Conservation (phyloP, 1,140 invertebrate species). For the Odontomachus brunneus region DNA sequence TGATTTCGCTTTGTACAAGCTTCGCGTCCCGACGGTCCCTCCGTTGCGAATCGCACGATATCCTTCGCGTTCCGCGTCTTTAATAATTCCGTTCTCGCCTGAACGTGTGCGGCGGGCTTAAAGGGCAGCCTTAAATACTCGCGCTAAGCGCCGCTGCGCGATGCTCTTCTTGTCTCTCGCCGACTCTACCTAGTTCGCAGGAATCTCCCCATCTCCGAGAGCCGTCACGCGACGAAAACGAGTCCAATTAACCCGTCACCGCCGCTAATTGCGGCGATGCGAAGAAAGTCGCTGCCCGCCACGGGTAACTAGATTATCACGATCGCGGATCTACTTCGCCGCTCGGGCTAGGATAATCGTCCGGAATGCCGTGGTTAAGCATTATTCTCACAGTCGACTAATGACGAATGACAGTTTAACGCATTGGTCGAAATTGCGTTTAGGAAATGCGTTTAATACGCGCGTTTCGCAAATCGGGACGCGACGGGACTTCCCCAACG, state of each 20-base stretch:
- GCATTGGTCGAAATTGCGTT: not conserved
- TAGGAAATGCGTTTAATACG: not conserved
- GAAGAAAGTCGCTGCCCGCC: conserved; percentile 69
- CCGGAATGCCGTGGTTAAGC: not conserved
- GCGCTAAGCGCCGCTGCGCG: not conserved
- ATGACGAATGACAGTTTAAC: not conserved
- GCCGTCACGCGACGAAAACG: conserved; percentile 80
- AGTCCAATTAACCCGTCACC: conserved; percentile 81
- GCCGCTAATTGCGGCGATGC: conserved; percentile 77
- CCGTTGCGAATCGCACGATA: conserved; percentile 27
- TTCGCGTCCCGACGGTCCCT: not conserved
- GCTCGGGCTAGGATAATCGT: conserved; percentile 8
- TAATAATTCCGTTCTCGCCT: not conserved
- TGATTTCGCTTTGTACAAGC: conserved; percentile 14
- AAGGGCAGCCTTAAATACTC: conserved; percentile 9
- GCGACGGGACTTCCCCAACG: not conserved
- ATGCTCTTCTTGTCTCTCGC: conserved; percentile 43
- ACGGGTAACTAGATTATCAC: conserved; percentile 69
- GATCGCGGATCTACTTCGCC: not conserved
- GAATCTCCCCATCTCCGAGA: conserved; percentile 65
- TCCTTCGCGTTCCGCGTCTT: conserved; percentile 22
- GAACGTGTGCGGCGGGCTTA: conserved; percentile 1
- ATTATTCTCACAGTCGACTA: not conserved
- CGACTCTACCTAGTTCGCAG: conserved; percentile 31
- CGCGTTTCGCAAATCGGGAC: not conserved